Conservation (phyloP, 1,140 invertebrate species). For the Thaumatotibia leucotreta region DNA sequence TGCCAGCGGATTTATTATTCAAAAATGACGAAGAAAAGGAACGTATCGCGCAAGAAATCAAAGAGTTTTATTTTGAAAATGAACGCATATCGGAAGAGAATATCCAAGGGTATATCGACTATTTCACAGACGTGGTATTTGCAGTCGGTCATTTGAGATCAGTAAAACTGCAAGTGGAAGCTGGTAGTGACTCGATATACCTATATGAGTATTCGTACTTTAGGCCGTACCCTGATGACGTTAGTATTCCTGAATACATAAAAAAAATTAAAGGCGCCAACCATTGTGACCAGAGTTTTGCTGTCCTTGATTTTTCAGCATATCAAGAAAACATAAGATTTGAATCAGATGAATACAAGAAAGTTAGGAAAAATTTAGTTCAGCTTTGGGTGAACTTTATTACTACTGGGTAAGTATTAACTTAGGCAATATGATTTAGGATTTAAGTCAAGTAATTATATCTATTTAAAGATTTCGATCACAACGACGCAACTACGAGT, state of each 20-base stretch:
- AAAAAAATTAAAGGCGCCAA: neutral
- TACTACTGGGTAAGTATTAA: neutral
- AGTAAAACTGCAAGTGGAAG: neutral
- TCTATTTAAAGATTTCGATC: too few species aligned
- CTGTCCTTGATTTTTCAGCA: neutral
- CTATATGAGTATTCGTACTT: neutral
- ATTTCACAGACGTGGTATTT: neutral
- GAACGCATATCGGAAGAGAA: constrained; percentile 14
- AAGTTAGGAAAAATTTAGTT: neutral
- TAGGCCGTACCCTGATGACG: neutral
- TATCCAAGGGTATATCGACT: neutral
- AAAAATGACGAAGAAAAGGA: constrained; percentile 23
- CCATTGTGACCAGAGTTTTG: neutral
- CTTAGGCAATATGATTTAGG: too few species aligned
- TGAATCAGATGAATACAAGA: neutral
- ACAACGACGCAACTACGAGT: too few species aligned
- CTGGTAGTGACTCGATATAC: constrained; percentile 2
- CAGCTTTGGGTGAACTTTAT: neutral
- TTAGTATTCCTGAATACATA: neutral
- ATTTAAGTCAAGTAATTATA: too few species aligned
- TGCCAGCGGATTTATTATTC: constrained; percentile 30
- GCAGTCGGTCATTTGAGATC: neutral
- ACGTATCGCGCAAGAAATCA: constrained; percentile 22
- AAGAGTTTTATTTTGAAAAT: constrained; percentile 34
- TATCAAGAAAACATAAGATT: neutral